These are phyloP conservation scores for Lithophane socia DNA, from an alignment of 2,888 invertebrate genomes.

Conservation along the genomic window DNA sequence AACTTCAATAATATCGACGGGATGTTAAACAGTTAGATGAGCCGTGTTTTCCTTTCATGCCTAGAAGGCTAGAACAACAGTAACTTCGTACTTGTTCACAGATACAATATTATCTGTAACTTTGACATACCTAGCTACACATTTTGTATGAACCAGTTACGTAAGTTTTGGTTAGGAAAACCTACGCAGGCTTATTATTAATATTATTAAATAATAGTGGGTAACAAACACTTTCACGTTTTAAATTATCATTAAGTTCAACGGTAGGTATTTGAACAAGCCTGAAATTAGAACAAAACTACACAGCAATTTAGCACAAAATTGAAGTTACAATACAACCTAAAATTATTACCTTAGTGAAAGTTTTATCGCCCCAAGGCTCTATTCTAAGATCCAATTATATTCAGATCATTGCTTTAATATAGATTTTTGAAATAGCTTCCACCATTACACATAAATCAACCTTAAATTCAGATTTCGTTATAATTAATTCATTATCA, in stretches of 20 bases:
- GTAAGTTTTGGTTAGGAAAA: not conserved
- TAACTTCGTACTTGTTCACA: conserved; percentile 36
- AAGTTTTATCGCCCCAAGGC: conserved; percentile 6
- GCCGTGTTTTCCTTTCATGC: conserved; percentile 26
- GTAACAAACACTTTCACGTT: not conserved
- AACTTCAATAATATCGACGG: conserved; percentile 24
- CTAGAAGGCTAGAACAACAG: conserved; percentile 14
- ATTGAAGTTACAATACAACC: not conserved
- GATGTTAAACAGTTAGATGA: conserved; percentile 28
- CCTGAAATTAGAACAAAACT: not conserved
- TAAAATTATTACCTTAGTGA: conserved; percentile 19
- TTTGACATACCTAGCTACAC: conserved; percentile 1
- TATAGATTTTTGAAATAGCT: conserved; percentile 61
- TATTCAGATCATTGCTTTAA: conserved; percentile 55
- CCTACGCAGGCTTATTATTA: not conserved
- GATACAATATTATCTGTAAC: conserved; percentile 35
- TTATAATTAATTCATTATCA: conserved; percentile 54
- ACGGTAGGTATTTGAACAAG: conserved; percentile 1
- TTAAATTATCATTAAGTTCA: conserved; percentile 4
- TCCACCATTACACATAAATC: conserved; percentile 55
- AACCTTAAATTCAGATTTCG: conserved; percentile 29
- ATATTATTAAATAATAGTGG: not conserved
- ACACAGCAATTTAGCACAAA: not conserved
- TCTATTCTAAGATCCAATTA: conserved; percentile 44
- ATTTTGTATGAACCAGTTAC: conserved; percentile 2